These are phyloP conservation scores for Helogale parvula DNA, from an alignment of 2,113 vertebrate genomes.

Conservation along the genomic window DNA sequence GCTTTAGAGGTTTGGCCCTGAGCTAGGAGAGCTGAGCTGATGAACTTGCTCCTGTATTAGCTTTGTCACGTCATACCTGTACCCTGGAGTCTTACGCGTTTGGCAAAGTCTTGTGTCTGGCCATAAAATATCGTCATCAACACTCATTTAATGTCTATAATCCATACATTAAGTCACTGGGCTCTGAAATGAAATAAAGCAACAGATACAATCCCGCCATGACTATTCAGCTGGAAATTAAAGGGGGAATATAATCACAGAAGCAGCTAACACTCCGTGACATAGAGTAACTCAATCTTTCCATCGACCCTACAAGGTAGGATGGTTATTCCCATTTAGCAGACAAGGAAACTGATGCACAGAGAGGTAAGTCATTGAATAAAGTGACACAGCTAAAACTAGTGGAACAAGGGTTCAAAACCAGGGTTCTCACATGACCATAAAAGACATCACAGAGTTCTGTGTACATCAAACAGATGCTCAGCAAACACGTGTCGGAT, in stretches of 20 bases:
- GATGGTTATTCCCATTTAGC: neutral
- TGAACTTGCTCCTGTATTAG: neutral
- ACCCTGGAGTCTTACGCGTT: neutral
- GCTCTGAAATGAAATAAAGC: neutral
- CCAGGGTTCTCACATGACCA: neutral
- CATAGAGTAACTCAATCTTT: neutral
- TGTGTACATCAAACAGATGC: neutral
- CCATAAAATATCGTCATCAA: neutral
- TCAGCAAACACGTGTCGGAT: neutral
- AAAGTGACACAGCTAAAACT: neutral
- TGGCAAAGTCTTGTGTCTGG: neutral
- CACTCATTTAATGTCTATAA: neutral
- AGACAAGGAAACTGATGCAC: neutral
- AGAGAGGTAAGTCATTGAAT: neutral
- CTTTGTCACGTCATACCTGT: neutral
- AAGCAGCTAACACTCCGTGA: neutral
- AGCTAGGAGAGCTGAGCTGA: neutral
- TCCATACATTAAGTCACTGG: neutral
- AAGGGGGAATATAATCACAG: neutral
- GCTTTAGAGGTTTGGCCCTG: neutral
- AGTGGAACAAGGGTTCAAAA: neutral
- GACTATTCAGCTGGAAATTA: neutral
- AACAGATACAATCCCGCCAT: neutral
- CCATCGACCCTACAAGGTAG: neutral
- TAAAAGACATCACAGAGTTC: neutral